Evolutionary conservation across 1,140 invertebrate genomes (phyloP).

Genomic region (Idris sp.): DNA sequence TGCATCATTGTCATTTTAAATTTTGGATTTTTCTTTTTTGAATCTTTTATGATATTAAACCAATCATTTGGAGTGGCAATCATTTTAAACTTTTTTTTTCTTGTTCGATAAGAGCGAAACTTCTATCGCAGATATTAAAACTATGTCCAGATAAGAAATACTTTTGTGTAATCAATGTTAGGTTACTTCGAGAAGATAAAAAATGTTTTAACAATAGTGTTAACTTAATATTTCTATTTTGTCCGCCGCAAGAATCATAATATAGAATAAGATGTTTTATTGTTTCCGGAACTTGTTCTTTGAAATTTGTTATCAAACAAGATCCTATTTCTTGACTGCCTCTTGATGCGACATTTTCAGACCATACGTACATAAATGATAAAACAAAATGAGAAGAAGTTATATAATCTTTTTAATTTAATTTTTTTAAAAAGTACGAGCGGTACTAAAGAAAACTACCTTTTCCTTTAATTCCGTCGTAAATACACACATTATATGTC

Average conservation of each 20-base stretch:
- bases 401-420: too few relatives aligned
- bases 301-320: conserved; percentile 52
- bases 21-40: not conserved
- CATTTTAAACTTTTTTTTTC: conserved; percentile 15
- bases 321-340: too few relatives aligned
- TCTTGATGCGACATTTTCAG: conserved; percentile 27
- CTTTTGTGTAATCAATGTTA: conserved; percentile 27
- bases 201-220: too few relatives aligned
- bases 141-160: too few relatives aligned
- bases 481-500: too few relatives aligned
- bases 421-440: not conserved
- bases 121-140: conserved; percentile 34
- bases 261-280: conserved; percentile 42
- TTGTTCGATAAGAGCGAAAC: conserved; percentile 29
- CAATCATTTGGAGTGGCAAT: conserved; percentile 20
- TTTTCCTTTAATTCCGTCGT: too few relatives aligned
- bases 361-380: conserved; percentile 60
- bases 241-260: conserved; percentile 21
- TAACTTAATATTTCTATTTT: conserved; percentile 43
- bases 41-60: not conserved
- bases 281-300: conserved; percentile 27
- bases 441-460: too few relatives aligned
- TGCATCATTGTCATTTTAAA: not conserved
- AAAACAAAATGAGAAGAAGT: conserved; percentile 15
- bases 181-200: conserved; percentile 16